A percentile compares a stretch with the other conserved stretches of the same genome.
These are phyloP conservation scores for Tipula helvola DNA, from an alignment of 2,888 invertebrate genomes.

Conservation along the genomic window DNA sequence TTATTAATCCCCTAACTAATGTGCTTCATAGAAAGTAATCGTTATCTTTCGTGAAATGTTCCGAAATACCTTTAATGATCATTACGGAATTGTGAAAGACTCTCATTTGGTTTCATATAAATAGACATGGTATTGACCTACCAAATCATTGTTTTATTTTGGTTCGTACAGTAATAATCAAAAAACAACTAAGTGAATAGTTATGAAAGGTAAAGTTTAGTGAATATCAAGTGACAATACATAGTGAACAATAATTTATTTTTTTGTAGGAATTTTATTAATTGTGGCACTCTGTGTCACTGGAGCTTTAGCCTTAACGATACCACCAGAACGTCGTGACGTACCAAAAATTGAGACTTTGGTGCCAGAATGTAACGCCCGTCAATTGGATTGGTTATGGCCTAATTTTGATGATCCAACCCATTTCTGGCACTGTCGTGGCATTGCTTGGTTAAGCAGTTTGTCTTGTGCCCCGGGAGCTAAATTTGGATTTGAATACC, in stretches of 20 bases:
- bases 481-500: slow-evolving; percentile 29
- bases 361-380: not conserved
- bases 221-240: not conserved
- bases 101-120: not conserved
- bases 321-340: not conserved
- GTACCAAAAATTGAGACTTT: not conserved
- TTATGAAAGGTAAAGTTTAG: not conserved
- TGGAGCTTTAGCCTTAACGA: not conserved
- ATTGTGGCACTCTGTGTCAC: not conserved
- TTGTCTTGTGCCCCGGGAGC: slow-evolving; percentile 20
- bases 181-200: not conserved
- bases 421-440: not conserved
- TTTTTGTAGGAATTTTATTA: not conserved
- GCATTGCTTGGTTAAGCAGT: not conserved
- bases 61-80: no score
- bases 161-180: not conserved
- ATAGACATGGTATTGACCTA: not conserved
- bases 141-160: not conserved
- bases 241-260: not conserved
- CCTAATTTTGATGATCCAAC: not conserved
- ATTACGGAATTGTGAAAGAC: not conserved
- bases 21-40: no score
- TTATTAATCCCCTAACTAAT: no score
- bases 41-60: no score
- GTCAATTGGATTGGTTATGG: not conserved